phyloP scores from a whole-genome alignment of 1,140 invertebrate species.

The Solen grandis region DNA sequence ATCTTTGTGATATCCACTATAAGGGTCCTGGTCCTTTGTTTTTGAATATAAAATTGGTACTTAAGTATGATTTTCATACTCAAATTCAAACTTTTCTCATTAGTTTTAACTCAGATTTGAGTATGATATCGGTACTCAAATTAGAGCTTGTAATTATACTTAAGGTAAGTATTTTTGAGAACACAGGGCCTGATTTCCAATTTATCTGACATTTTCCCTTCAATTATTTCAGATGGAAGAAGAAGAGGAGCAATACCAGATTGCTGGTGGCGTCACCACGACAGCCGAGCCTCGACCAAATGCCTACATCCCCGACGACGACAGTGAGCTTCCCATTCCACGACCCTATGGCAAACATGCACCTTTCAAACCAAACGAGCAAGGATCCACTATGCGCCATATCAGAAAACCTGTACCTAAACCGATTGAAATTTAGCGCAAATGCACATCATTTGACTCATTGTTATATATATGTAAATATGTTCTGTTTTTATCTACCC shows the following conservation, averaged over 20 bases:
- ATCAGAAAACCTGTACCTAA: constrained; percentile 80
- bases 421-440: constrained; percentile 80
- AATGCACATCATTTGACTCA: not conserved
- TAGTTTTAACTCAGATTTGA: too few species aligned
- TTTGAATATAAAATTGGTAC: too few species aligned
- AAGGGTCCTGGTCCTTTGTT: too few species aligned
- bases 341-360: constrained; percentile 80
- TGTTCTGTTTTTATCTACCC: not conserved
- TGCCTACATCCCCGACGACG: constrained; percentile 81
- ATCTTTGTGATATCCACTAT: too few species aligned
- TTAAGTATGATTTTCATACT: too few species aligned
- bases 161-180: too few species aligned
- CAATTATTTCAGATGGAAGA: constrained; percentile 73
- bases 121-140: too few species aligned
- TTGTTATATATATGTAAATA: not conserved
- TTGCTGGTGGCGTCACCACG: constrained; percentile 77
- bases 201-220: too few species aligned
- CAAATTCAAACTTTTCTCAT: too few species aligned
- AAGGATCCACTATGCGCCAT: constrained; percentile 80
- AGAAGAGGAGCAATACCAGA: constrained; percentile 78
- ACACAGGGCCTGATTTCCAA: too few species aligned
- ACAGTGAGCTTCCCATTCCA: constrained; percentile 80
- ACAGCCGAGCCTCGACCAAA: constrained; percentile 81
- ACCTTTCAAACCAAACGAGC: constrained; percentile 80
- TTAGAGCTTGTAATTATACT: too few species aligned